Percentiles rank a stretch among this genome's conserved stretches.
Evolutionary conservation across 2,888 invertebrate species (phyloP).

Genomic region (Acanthosepion pharaonis): DNA sequence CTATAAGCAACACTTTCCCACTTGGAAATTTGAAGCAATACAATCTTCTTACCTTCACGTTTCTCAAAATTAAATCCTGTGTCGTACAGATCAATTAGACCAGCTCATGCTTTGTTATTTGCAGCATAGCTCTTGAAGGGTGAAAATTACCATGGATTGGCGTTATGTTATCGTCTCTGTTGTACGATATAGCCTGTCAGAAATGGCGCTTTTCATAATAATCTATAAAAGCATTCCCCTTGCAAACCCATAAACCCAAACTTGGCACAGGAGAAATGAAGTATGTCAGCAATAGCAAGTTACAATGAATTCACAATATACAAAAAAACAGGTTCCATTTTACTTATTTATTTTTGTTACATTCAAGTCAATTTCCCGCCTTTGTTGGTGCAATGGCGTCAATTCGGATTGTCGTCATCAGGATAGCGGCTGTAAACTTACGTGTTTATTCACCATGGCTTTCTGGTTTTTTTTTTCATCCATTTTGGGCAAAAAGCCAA

Average conservation of each 20-base stretch:
- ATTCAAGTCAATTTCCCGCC: not conserved
- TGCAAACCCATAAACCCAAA: not conserved
- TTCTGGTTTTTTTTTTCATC: not conserved
- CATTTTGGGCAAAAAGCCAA: not conserved
- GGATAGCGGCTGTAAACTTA: not conserved
- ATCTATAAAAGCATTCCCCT: not conserved
- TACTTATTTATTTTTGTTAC: not conserved
- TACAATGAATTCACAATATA: not conserved
- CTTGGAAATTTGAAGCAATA: too few species aligned
- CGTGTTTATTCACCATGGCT: not conserved
- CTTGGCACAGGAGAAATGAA: not conserved
- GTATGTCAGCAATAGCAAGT: not conserved
- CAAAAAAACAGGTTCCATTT: not conserved
- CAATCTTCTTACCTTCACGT: too few species aligned
- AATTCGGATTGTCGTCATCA: not conserved
- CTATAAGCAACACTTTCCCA: too few species aligned
- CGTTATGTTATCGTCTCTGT: too few species aligned
- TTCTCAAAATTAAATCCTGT: too few species aligned
- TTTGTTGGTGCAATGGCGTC: conserved; percentile 33
- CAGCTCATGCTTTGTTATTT: too few species aligned
- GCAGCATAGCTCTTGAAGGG: too few species aligned
- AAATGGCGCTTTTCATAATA: too few species aligned
- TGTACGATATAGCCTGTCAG: too few species aligned
- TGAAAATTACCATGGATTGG: too few species aligned
- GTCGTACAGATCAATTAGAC: too few species aligned